These are phyloP conservation scores for Fulica atra DNA, from an alignment of 2,113 vertebrate species.

Conservation along the genomic window DNA sequence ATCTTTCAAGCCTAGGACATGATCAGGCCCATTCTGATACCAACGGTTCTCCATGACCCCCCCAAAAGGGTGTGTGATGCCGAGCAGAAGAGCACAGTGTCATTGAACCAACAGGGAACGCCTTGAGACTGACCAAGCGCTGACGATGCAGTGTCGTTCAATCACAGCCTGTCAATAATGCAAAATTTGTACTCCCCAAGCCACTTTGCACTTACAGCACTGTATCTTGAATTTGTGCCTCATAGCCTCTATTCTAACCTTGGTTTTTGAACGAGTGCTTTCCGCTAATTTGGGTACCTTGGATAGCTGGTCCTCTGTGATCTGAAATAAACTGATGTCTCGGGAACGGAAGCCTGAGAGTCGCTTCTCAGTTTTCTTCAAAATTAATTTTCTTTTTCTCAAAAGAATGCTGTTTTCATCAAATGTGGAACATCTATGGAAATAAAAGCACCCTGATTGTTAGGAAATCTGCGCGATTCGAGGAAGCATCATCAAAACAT, in stretches of 20 bases:
- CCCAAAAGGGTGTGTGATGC: fast-evolving
- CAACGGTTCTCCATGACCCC: not conserved
- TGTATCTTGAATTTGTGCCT: not conserved
- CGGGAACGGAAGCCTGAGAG: not conserved
- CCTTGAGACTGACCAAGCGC: not conserved
- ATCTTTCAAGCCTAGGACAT: not conserved
- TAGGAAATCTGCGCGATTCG: not conserved
- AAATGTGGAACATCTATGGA: not conserved
- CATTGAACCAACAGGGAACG: not conserved
- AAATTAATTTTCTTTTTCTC: not conserved
- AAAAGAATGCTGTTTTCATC: not conserved
- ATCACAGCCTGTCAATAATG: not conserved
- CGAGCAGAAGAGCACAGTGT: not conserved
- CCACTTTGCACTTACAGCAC: not conserved
- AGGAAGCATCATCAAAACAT: not conserved
- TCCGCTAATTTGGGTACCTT: not conserved
- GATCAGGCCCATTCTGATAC: not conserved
- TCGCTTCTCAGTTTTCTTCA: not conserved
- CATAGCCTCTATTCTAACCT: not conserved
- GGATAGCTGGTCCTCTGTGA: not conserved
- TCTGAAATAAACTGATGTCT: not conserved
- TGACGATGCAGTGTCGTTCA: not conserved
- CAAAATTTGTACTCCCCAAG: not conserved
- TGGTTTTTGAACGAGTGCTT: not conserved
- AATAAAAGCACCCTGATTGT: not conserved